Evolutionary conservation across 1,140 invertebrate species (phyloP).

Genomic region (Zaprionus africanus): DNA sequence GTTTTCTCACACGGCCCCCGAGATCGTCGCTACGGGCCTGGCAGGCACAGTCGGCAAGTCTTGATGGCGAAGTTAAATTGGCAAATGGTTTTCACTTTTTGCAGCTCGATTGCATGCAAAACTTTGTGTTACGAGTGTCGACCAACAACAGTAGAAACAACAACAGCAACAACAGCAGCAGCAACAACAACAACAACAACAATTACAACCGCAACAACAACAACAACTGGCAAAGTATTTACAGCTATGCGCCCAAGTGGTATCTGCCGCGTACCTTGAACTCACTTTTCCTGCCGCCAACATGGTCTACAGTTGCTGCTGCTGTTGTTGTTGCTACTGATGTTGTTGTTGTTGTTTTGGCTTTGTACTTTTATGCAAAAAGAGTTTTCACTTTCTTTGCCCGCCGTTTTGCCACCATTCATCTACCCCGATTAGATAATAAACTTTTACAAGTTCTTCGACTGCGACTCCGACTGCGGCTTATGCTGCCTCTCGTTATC

Average conservation of each 20-base stretch:
- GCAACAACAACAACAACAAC: constrained; percentile 28
- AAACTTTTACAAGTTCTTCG: constrained; percentile 21
- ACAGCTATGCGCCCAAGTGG: constrained; percentile 36
- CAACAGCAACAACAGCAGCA: not conserved
- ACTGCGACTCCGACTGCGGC: constrained; percentile 2
- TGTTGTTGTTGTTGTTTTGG: constrained; percentile 54
- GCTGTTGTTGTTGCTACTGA: constrained; percentile 12
- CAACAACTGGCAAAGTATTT: constrained; percentile 29
- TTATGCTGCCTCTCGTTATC: constrained; percentile 44
- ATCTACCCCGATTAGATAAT: constrained; percentile 72
- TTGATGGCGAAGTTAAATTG: constrained; percentile 21
- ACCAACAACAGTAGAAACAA: constrained; percentile 17
- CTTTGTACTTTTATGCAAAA: constrained; percentile 31
- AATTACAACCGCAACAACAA: constrained; percentile 23
- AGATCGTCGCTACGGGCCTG: not conserved
- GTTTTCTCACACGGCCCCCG: not conserved
- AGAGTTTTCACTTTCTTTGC: constrained; percentile 45
- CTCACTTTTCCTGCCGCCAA: constrained; percentile 39
- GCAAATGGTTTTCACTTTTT: constrained; percentile 52
- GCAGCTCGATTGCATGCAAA: constrained; percentile 50
- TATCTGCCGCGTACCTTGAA: constrained; percentile 63
- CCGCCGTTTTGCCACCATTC: constrained; percentile 48
- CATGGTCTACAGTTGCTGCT: too few species aligned
- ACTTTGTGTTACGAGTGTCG: constrained; percentile 29
- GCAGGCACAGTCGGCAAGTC: not conserved